phyloP scores from a whole-genome alignment of 2,113 vertebrate species.

The Columba livia region DNA sequence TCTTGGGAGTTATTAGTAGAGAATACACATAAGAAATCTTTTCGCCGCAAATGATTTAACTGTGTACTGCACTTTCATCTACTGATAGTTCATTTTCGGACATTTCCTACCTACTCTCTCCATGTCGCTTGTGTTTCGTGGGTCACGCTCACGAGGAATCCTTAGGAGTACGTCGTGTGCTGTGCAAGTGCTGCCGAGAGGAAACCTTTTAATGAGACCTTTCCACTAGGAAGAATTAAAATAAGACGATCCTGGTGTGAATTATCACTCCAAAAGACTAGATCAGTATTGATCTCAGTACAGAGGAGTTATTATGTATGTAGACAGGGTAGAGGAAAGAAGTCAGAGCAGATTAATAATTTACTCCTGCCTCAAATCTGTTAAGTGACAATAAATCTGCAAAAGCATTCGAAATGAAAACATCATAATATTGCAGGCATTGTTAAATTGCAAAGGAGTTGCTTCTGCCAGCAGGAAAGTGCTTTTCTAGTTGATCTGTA shows the following conservation, averaged over 20 bases:
- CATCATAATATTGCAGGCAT: background rate
- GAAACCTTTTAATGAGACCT: background rate
- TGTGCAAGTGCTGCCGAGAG: background rate
- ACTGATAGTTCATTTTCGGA: background rate
- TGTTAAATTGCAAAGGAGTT: background rate
- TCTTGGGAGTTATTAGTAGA: background rate
- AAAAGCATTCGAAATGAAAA: conserved; percentile 5
- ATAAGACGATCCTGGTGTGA: background rate
- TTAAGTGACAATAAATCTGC: background rate
- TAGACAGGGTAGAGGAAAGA: background rate
- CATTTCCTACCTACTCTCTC: background rate
- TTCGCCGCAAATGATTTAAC: background rate
- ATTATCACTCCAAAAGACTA: background rate
- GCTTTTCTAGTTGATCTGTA: background rate
- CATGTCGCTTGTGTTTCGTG: accelerated
- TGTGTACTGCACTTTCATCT: background rate
- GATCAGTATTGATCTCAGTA: background rate
- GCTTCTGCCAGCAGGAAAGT: background rate
- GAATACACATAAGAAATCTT: background rate
- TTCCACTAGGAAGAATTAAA: background rate
- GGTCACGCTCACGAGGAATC: accelerated
- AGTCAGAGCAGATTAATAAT: background rate
- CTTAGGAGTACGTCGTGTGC: accelerated
- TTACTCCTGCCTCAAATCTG: background rate
- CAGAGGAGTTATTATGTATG: background rate